Conservation (phyloP, 2,797 vertebrate genomes). For the Pseudomugil gertrudae region DNA sequence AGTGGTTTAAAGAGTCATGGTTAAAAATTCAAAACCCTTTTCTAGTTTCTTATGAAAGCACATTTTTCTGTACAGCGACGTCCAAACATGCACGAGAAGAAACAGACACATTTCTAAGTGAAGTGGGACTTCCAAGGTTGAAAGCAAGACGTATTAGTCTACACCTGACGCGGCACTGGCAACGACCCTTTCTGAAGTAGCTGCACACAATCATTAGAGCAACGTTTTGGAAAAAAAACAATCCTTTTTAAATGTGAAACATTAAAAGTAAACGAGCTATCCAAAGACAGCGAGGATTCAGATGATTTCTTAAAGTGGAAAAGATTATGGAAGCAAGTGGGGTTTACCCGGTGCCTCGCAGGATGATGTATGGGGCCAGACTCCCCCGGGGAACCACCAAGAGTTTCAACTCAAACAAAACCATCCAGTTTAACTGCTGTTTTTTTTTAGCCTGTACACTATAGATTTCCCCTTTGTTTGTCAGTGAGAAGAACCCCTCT, state of each 20-base stretch:
- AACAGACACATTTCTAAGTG: background rate
- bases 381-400: constrained; percentile 48
- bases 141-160: constrained; percentile 7
- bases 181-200: constrained; percentile 8
- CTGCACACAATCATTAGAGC: constrained; percentile 35
- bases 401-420: constrained; percentile 44
- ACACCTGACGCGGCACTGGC: constrained; percentile 8
- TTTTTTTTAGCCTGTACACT: constrained; percentile 38
- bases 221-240: constrained; percentile 36
- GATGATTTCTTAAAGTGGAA: constrained; percentile 58
- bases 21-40: background rate
- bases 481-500: constrained; percentile 26
- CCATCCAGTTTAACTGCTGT: constrained; percentile 23
- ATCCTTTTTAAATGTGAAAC: constrained; percentile 47
- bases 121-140: background rate
- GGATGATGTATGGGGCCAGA: constrained; percentile 60
- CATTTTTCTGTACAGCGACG: background rate
- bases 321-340: constrained; percentile 55
- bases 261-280: constrained; percentile 52
- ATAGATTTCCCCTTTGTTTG: constrained; percentile 35
- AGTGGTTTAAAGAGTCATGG: too few relatives aligned
- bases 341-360: constrained; percentile 55
- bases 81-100: background rate
- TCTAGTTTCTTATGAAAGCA: background rate
- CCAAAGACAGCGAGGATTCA: constrained; percentile 57